Evolutionary conservation across 2,113 vertebrate species (phyloP).

Genomic region (Albula goreensis): DNA sequence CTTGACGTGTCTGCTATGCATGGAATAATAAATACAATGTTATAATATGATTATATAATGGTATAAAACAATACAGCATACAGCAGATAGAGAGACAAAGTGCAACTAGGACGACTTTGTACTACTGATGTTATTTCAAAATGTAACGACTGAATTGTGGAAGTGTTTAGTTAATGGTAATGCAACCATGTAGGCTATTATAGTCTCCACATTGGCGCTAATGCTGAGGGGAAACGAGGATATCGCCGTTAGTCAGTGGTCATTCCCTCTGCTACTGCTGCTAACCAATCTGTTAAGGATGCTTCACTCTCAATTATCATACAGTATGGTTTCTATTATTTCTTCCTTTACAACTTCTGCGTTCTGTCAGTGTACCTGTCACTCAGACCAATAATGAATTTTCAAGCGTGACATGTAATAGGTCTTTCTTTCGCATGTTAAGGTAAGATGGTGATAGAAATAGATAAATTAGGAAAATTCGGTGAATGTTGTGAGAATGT

Average conservation of each 20-base stretch:
- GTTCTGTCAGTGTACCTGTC: neutral
- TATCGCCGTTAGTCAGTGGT: neutral
- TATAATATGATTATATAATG: no score
- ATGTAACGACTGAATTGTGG: no score
- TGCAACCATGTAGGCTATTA: neutral
- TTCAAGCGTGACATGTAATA: neutral
- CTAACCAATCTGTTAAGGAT: neutral
- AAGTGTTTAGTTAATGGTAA: neutral
- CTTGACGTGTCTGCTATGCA: no score
- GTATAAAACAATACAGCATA: no score
- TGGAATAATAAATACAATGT: no score
- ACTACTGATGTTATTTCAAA: no score
- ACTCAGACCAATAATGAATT: neutral
- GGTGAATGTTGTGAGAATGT: constrained; percentile 53
- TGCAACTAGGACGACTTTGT: no score
- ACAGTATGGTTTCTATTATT: neutral
- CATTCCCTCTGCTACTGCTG: neutral
- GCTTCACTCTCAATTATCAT: neutral
- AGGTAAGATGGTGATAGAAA: neutral
- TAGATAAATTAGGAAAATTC: neutral
- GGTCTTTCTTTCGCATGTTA: neutral
- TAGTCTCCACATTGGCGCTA: neutral
- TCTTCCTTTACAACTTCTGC: neutral
- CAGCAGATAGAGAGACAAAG: no score
- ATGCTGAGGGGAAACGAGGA: neutral